These are phyloP conservation scores for Cheilosia soror DNA, from an alignment of 2,888 invertebrate species.

Conservation along the genomic window DNA sequence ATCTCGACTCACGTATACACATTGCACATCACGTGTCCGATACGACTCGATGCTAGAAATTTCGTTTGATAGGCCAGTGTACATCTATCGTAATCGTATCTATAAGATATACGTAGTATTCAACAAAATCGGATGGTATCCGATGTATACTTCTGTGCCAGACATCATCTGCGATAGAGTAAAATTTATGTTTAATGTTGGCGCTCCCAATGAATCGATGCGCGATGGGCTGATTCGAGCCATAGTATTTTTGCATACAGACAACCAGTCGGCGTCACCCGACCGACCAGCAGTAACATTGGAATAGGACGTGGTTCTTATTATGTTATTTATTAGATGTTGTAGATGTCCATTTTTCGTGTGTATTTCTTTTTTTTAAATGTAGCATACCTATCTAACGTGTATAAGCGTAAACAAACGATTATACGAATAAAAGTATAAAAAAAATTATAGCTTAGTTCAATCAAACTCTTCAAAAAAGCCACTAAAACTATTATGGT, in stretches of 20 bases:
- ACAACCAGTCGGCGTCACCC: constrained; percentile 79
- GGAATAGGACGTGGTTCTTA: constrained; percentile 74
- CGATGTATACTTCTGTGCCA: constrained; percentile 89
- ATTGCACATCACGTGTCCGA: constrained; percentile 91
- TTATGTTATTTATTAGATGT: neutral
- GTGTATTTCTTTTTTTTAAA: constrained; percentile 1
- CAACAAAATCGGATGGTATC: constrained; percentile 93
- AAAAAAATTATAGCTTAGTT: neutral
- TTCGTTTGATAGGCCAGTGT: constrained; percentile 91
- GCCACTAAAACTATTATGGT: no score
- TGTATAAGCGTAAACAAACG: constrained; percentile 32
- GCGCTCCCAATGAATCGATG: constrained; percentile 88
- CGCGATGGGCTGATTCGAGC: constrained; percentile 91
- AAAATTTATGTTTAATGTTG: constrained; percentile 90
- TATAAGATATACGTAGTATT: constrained; percentile 93
- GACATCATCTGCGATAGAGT: constrained; percentile 89
- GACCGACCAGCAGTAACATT: constrained; percentile 79
- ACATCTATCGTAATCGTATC: constrained; percentile 88
- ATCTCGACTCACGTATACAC: constrained; percentile 91
- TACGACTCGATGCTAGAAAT: constrained; percentile 90
- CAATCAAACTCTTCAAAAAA: no score
- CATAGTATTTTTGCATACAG: constrained; percentile 86
- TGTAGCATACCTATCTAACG: neutral
- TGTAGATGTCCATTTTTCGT: constrained; percentile 14
- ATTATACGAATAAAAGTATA: neutral